Evolutionary conservation across 2,797 vertebrate genomes (phyloP).

Genomic region (Eutrigla gurnardus): DNA sequence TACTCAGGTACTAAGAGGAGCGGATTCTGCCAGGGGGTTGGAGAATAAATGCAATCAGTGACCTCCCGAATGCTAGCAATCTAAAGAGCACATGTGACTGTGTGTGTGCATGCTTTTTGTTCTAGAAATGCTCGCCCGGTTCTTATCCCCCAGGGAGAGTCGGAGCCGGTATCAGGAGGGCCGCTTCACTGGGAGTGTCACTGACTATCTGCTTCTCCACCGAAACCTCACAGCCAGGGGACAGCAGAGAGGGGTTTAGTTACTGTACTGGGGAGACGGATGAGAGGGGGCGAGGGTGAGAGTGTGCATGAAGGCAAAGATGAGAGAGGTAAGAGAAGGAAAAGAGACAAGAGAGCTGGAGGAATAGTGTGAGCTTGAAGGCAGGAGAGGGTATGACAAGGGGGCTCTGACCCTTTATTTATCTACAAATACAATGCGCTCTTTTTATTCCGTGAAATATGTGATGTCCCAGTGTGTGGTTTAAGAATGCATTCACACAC

Average conservation of each 20-base stretch:
- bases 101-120: constrained; percentile 27
- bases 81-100: constrained; percentile 5
- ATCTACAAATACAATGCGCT: constrained; percentile 17
- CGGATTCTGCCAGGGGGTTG: neutral
- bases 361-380: constrained; percentile 29
- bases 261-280: constrained; percentile 36
- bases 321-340: constrained; percentile 10
- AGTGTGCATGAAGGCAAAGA: neutral
- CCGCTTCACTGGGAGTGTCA: constrained; percentile 47
- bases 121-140: constrained; percentile 23
- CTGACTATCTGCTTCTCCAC: constrained; percentile 46
- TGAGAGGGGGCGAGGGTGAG: neutral
- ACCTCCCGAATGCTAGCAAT: constrained; percentile 1
- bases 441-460: constrained; percentile 9
- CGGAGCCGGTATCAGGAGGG: constrained; percentile 27
- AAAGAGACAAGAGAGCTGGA: constrained; percentile 23
- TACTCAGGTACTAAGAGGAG: neutral
- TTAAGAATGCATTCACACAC: neutral
- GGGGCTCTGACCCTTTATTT: constrained; percentile 28
- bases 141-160: constrained; percentile 31
- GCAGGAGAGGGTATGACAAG: constrained; percentile 10
- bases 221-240: constrained; percentile 37
- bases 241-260: constrained; percentile 34
- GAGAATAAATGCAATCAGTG: neutral
- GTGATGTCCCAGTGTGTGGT: constrained; percentile 4